phyloP scores from a whole-genome alignment of 2,113 vertebrate species.

The Micromys minutus region DNA sequence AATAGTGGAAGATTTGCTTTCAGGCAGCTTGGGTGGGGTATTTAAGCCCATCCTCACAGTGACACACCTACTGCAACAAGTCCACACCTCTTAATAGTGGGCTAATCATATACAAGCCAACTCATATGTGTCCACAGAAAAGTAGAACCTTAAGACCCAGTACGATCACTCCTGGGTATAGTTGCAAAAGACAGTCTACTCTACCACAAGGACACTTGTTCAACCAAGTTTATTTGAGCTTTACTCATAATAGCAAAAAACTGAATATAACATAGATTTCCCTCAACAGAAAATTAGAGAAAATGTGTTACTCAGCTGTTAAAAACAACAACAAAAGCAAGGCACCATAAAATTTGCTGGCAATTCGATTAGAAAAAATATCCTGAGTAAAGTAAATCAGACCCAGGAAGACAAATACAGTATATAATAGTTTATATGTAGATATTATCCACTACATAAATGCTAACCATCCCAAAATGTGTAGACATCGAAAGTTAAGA shows the following conservation, averaged over 20 bases:
- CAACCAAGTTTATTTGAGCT: neutral
- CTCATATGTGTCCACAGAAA: neutral
- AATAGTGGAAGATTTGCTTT: too few relatives aligned
- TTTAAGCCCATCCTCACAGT: too few relatives aligned
- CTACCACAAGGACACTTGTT: neutral
- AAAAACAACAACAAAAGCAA: neutral
- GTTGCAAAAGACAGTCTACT: neutral
- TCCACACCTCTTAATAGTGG: too few relatives aligned
- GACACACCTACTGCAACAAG: too few relatives aligned
- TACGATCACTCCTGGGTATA: neutral
- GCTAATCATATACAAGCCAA: too few relatives aligned
- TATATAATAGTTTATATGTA: neutral
- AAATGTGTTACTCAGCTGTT: neutral
- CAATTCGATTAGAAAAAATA: neutral
- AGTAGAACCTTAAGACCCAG: neutral
- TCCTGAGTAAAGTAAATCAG: neutral
- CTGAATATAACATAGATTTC: neutral
- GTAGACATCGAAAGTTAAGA: neutral
- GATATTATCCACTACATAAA: neutral
- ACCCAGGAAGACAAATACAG: neutral
- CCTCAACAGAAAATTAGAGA: neutral
- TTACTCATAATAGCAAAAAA: neutral
- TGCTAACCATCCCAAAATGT: neutral
- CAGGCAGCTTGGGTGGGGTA: too few relatives aligned
- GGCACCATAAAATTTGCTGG: neutral